Conservation (phyloP, 2,113 vertebrate species). For the Lophura nycthemera region DNA sequence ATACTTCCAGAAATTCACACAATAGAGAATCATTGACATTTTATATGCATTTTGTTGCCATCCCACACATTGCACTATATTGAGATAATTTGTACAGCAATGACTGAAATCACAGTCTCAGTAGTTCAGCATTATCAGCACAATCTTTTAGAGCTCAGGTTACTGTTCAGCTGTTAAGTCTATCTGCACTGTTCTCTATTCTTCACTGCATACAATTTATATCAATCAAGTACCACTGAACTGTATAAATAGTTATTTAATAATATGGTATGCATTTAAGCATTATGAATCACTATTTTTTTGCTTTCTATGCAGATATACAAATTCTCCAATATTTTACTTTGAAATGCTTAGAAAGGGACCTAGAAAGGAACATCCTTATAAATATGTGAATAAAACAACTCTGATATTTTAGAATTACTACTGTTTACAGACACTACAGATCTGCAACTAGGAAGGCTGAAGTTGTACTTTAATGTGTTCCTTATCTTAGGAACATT, state of each 20-base stretch:
- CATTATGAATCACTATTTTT: background rate
- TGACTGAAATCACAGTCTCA: background rate
- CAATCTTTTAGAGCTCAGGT: background rate
- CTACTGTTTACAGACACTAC: background rate
- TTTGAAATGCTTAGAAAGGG: background rate
- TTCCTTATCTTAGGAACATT: background rate
- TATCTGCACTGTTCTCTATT: background rate
- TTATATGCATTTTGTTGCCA: background rate
- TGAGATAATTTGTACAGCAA: background rate
- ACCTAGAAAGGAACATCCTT: background rate
- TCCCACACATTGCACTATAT: background rate
- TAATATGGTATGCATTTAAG: background rate
- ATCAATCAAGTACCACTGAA: background rate
- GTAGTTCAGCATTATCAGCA: background rate
- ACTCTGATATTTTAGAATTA: background rate
- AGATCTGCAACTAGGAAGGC: background rate
- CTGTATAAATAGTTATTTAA: background rate
- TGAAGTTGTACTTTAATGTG: background rate
- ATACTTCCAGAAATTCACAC: background rate
- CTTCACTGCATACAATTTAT: background rate
- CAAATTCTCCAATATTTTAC: background rate
- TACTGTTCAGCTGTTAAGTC: background rate
- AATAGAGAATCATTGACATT: background rate
- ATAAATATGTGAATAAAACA: background rate
- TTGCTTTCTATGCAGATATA: background rate